Percentiles rank a stretch among this genome's conserved stretches.
Conservation (phyloP, 2,888 invertebrate species). For the Andrena camellia region DNA sequence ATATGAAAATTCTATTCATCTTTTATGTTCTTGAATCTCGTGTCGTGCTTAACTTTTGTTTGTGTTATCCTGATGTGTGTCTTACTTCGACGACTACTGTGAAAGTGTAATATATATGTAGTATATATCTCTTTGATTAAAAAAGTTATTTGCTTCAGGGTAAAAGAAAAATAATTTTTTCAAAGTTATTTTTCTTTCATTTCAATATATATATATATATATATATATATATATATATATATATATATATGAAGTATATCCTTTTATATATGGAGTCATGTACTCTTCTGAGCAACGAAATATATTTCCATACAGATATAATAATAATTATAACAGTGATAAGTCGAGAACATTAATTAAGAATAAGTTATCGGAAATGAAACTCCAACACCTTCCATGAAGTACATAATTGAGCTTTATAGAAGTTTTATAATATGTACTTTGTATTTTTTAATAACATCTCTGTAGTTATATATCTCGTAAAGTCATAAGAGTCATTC, state of each 20-base stretch:
- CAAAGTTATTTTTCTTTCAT: slow-evolving; percentile 1
- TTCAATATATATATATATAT: neutral
- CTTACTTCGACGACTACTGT: slow-evolving; percentile 36
- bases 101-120: slow-evolving; percentile 7
- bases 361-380: neutral
- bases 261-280: too few species aligned
- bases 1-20: neutral
- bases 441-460: neutral
- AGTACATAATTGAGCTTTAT: neutral
- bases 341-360: neutral
- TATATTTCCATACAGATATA: neutral
- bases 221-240: too few species aligned
- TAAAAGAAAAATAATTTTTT: slow-evolving; percentile 5
- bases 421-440: neutral
- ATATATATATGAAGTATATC: neutral
- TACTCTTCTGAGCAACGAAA: neutral
- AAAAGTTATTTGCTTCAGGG: neutral
- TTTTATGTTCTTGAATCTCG: neutral
- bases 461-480: neutral
- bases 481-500: neutral
- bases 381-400: neutral
- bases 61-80: slow-evolving; percentile 3
- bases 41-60: neutral
- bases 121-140: neutral
- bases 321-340: neutral